A percentile compares a stretch with the other conserved stretches of the same genome.
These are phyloP conservation scores for Pandemis corylana DNA, from an alignment of 2,888 invertebrate species.

Conservation along the genomic window DNA sequence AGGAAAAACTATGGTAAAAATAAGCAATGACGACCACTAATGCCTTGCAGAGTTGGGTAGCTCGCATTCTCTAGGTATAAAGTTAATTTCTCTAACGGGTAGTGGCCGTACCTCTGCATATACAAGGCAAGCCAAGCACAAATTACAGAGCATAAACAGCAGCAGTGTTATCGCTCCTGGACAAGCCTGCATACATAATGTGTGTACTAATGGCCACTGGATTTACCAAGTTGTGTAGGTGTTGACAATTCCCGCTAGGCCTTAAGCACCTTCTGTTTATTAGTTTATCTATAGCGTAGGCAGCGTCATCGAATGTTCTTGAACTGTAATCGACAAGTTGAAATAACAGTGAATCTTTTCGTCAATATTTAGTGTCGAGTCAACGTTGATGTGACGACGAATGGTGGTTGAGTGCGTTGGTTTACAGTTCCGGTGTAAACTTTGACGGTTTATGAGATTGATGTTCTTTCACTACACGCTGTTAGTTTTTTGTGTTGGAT, in stretches of 20 bases:
- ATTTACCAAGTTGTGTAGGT: slow-evolving; percentile 40
- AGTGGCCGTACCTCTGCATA: background rate
- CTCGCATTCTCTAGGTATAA: too few species aligned
- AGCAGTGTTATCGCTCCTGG: slow-evolving; percentile 38
- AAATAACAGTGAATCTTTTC: slow-evolving; percentile 37
- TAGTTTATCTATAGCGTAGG: slow-evolving; percentile 58
- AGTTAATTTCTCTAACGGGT: background rate
- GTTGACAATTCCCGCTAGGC: slow-evolving; percentile 35
- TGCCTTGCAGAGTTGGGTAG: too few species aligned
- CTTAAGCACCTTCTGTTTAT: slow-evolving; percentile 41
- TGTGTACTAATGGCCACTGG: slow-evolving; percentile 36
- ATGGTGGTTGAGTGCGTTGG: background rate
- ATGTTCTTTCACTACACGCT: too few species aligned
- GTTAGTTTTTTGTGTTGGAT: too few species aligned
- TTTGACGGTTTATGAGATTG: background rate
- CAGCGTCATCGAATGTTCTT: slow-evolving; percentile 47
- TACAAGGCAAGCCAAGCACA: slow-evolving; percentile 15
- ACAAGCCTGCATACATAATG: slow-evolving; percentile 42
- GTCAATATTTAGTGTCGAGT: slow-evolving; percentile 35
- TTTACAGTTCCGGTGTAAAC: slow-evolving; percentile 3
- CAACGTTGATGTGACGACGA: slow-evolving; percentile 20
- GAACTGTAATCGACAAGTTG: slow-evolving; percentile 34
- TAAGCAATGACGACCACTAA: too few species aligned
- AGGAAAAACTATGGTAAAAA: too few species aligned
- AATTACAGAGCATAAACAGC: slow-evolving; percentile 35